Conservation (phyloP, 2,797 vertebrate species). For the Rhinichthys osculus region DNA sequence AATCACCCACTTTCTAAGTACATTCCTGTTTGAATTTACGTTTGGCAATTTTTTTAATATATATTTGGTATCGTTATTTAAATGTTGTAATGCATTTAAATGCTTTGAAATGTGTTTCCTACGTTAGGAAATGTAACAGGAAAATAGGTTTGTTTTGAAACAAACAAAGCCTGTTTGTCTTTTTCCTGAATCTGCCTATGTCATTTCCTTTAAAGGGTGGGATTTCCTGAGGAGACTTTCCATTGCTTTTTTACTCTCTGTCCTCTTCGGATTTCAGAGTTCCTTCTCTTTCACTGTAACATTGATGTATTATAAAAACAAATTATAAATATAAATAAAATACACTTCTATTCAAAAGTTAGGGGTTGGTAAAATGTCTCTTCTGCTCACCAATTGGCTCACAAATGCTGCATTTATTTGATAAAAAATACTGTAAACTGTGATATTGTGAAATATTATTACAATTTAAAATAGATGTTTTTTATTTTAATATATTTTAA, state of each 20-base stretch:
- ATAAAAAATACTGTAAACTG: background rate
- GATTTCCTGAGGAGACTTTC: constrained; percentile 67
- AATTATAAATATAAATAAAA: background rate
- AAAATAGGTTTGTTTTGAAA: constrained; percentile 14
- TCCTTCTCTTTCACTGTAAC: background rate
- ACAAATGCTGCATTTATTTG: no score
- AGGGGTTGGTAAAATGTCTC: no score
- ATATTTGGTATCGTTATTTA: background rate
- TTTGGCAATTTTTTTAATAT: background rate
- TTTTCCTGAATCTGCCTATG: constrained; percentile 53
- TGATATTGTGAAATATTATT: background rate
- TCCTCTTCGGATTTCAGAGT: constrained; percentile 18
- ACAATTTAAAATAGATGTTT: background rate
- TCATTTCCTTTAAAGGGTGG: constrained; percentile 62
- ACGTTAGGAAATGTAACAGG: constrained; percentile 12
- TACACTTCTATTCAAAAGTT: no score
- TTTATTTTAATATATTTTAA: background rate
- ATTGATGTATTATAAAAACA: background rate
- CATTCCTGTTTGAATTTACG: background rate
- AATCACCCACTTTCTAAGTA: background rate
- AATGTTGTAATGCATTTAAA: background rate
- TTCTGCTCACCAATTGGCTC: no score
- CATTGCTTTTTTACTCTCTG: constrained; percentile 37
- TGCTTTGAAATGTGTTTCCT: background rate
- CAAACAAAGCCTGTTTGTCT: constrained; percentile 11